These are phyloP conservation scores for Polymixis lichenea DNA, from an alignment of 2,888 invertebrate species.

Conservation along the genomic window DNA sequence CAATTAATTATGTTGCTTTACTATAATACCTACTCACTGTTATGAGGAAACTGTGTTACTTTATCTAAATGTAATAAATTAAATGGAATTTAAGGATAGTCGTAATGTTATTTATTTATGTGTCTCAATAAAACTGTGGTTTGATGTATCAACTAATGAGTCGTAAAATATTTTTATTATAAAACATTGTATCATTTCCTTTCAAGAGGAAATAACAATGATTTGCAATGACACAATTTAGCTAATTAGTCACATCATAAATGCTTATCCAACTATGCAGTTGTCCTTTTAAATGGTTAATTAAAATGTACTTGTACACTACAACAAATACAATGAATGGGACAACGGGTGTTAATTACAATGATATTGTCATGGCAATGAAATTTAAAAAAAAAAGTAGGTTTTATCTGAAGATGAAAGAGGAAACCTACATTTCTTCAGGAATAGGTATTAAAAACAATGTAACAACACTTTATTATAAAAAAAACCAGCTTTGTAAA, in stretches of 20 bases:
- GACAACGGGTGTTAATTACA: neutral
- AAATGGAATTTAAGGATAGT: neutral
- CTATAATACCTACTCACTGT: neutral
- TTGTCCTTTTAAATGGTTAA: neutral
- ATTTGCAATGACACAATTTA: neutral
- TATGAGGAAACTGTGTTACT: neutral
- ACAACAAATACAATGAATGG: neutral
- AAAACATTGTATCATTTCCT: constrained; percentile 14
- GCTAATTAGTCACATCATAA: neutral
- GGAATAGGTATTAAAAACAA: neutral
- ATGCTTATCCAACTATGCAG: neutral
- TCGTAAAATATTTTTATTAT: neutral
- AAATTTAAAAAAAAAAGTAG: neutral
- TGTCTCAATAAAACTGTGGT: neutral
- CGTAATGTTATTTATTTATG: neutral
- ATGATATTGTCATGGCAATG: neutral
- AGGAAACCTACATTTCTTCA: neutral
- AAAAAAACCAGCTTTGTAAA: too few relatives aligned
- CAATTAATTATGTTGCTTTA: neutral
- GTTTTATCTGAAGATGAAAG: neutral
- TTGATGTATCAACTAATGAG: neutral
- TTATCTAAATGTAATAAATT: neutral
- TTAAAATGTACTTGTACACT: neutral
- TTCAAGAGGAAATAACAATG: constrained; percentile 8
- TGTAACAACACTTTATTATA: too few relatives aligned